phyloP scores from a whole-genome alignment of 2,113 vertebrate species.

The Phoenicopterus ruber region DNA sequence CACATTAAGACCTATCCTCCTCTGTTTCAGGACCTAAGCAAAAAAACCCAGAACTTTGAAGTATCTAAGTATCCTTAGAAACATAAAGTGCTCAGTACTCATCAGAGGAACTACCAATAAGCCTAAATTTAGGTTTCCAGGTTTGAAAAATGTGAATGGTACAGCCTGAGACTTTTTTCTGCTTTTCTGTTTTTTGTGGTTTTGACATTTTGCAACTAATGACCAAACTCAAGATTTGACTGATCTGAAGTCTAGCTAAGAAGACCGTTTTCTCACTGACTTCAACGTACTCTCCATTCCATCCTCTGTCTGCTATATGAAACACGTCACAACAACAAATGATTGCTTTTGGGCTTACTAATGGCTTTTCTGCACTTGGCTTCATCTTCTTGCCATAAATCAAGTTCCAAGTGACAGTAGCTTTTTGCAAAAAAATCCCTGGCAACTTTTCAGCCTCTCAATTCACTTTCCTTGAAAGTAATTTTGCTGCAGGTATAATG shows the following conservation, averaged over 20 bases:
- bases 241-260: background rate
- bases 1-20: background rate
- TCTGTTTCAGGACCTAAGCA: background rate
- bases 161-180: background rate
- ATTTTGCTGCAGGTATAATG: slow-evolving; percentile 26
- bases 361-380: slow-evolving; percentile 29
- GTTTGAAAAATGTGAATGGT: background rate
- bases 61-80: background rate
- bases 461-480: background rate
- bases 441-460: slow-evolving; percentile 7
- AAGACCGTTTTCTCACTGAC: background rate
- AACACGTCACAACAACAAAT: background rate
- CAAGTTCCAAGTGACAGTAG: slow-evolving; percentile 9
- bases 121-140: background rate
- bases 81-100: background rate
- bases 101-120: background rate
- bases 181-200: background rate
- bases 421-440: background rate
- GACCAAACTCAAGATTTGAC: background rate
- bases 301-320: background rate
- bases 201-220: background rate
- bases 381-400: slow-evolving; percentile 21
- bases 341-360: slow-evolving; percentile 24
- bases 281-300: background rate
- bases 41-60: background rate